Conservation (phyloP, 1,140 invertebrate genomes). For the Anadara kagoshimensis region DNA sequence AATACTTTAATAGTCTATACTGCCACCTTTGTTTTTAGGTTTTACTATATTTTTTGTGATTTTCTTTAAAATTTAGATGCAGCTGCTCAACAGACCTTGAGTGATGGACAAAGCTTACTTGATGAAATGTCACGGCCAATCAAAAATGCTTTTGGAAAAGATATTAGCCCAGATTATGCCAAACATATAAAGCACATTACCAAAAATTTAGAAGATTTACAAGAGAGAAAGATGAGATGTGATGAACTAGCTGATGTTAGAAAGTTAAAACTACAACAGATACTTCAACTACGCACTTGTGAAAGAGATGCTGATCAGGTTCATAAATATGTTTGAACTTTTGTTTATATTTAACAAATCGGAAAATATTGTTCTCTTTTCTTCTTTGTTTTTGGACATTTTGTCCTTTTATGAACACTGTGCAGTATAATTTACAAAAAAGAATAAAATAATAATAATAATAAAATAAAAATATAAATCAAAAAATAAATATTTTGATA, state of each 20-base stretch:
- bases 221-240: constrained; percentile 74
- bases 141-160: constrained; percentile 85
- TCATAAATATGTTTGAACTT: not conserved
- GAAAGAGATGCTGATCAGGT: constrained; percentile 84
- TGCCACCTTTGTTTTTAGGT: too few species aligned
- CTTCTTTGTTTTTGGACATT: too few species aligned
- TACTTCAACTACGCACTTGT: constrained; percentile 83
- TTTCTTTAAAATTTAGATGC: constrained; percentile 51
- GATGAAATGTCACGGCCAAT: constrained; percentile 87
- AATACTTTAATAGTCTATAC: too few species aligned
- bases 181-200: constrained; percentile 83
- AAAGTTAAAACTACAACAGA: constrained; percentile 84
- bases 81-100: constrained; percentile 58
- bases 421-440: too few species aligned
- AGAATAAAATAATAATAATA: too few species aligned
- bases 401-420: not conserved
- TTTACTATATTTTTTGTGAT: too few species aligned
- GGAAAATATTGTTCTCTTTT: too few species aligned
- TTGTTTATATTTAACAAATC: too few species aligned
- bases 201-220: constrained; percentile 77
- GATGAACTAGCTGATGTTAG: constrained; percentile 78
- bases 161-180: constrained; percentile 83
- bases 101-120: constrained; percentile 85
- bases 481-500: too few species aligned
- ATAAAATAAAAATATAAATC: too few species aligned